phyloP scores from a whole-genome alignment of 2,888 invertebrate species.

The Megastigmus dorsalis region DNA sequence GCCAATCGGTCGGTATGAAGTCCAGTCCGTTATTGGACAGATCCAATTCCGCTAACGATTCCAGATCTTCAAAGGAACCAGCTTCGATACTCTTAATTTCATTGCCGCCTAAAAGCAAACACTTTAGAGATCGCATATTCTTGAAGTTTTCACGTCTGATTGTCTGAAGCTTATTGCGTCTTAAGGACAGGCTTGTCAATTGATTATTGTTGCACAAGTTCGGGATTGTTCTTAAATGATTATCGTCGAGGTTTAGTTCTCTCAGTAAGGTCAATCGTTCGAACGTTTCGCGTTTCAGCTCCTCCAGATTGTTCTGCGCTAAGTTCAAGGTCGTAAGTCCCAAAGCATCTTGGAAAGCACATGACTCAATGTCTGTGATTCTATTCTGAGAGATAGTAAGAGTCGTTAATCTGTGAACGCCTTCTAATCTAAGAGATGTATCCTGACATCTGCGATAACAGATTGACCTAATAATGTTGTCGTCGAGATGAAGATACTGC shows the following conservation, averaged over 20 bases:
- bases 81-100: constrained; percentile 57
- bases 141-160: constrained; percentile 56
- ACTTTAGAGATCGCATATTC: constrained; percentile 56
- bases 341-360: constrained; percentile 60
- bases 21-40: constrained; percentile 58
- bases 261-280: constrained; percentile 53
- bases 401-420: constrained; percentile 57
- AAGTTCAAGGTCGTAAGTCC: constrained; percentile 60
- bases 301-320: constrained; percentile 59
- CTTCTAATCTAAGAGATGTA: constrained; percentile 57
- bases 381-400: constrained; percentile 61
- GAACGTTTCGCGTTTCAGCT: constrained; percentile 57
- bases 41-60: constrained; percentile 54
- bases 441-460: constrained; percentile 59
- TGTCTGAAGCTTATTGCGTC: constrained; percentile 59
- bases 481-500: constrained; percentile 60
- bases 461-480: constrained; percentile 60
- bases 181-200: constrained; percentile 60
- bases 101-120: constrained; percentile 61
- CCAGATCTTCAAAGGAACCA: constrained; percentile 55
- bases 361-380: constrained; percentile 58
- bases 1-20: constrained; percentile 56
- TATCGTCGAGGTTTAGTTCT: constrained; percentile 60
- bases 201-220: constrained; percentile 50
- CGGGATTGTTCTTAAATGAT: constrained; percentile 58